A percentile compares a stretch with the other conserved stretches of the same genome.
These are phyloP conservation scores for Smutsia temminckii DNA, from an alignment of 2,797 vertebrate genomes.

Conservation along the genomic window DNA sequence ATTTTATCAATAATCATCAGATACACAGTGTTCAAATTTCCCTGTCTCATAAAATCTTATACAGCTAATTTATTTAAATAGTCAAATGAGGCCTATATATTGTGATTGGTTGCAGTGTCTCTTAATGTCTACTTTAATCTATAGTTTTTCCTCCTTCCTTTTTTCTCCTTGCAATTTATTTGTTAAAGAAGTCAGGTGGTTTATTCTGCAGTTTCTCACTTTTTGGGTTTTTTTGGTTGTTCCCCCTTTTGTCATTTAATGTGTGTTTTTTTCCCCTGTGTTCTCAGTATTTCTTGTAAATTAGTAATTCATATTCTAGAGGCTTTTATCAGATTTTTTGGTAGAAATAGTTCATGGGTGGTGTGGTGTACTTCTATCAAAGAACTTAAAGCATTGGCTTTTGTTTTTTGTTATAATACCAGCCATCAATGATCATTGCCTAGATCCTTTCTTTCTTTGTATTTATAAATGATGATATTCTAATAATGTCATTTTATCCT, in stretches of 20 bases:
- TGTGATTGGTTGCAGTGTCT: background rate
- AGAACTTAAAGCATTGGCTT: background rate
- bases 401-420: background rate
- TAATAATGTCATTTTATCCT: background rate
- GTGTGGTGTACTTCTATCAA: background rate
- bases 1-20: background rate
- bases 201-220: background rate
- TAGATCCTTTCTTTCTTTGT: conserved; percentile 9
- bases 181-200: background rate
- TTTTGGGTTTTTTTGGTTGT: conserved; percentile 9
- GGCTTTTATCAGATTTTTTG: background rate
- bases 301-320: background rate
- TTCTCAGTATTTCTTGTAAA: background rate
- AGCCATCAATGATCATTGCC: background rate
- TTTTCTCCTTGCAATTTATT: background rate
- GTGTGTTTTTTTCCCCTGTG: background rate
- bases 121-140: background rate
- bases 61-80: background rate
- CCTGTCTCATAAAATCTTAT: background rate
- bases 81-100: background rate
- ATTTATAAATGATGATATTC: background rate
- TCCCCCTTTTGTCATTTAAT: background rate
- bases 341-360: background rate
- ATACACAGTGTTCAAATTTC: background rate
- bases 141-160: background rate